phyloP scores from a whole-genome alignment of 2,888 invertebrate genomes.

The Xiphydria camelus region DNA sequence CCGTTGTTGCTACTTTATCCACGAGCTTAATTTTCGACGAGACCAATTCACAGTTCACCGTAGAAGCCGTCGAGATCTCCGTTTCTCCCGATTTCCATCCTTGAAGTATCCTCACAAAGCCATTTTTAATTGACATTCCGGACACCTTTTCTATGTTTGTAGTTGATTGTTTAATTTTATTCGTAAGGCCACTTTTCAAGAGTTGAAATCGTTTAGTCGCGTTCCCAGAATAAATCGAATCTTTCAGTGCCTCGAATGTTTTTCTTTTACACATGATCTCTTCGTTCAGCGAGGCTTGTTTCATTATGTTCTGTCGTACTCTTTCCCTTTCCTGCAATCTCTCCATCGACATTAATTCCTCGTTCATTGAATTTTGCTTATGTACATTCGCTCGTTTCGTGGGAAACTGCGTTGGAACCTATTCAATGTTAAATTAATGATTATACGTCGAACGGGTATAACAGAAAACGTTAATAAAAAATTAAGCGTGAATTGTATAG shows the following conservation, averaged over 20 bases:
- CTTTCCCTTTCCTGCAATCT: slow-evolving; percentile 80
- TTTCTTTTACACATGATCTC: slow-evolving; percentile 75
- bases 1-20: slow-evolving; percentile 18
- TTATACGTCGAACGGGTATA: background rate
- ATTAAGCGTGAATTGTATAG: background rate
- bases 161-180: slow-evolving; percentile 80
- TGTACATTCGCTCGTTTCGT: slow-evolving; percentile 64
- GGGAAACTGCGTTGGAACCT: slow-evolving; percentile 6
- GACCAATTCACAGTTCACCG: slow-evolving; percentile 10
- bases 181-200: slow-evolving; percentile 79
- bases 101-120: slow-evolving; percentile 82
- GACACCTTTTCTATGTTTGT: slow-evolving; percentile 84
- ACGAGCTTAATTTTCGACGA: slow-evolving; percentile 12
- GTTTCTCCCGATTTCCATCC: slow-evolving; percentile 59
- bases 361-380: slow-evolving; percentile 86
- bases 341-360: slow-evolving; percentile 87
- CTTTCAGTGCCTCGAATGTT: slow-evolving; percentile 71
- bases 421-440: background rate
- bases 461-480: background rate
- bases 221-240: slow-evolving; percentile 74
- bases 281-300: slow-evolving; percentile 87
- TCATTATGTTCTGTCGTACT: slow-evolving; percentile 81
- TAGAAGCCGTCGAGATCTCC: slow-evolving; percentile 18
- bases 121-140: slow-evolving; percentile 68
- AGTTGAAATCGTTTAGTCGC: slow-evolving; percentile 74